These are phyloP conservation scores for Megaustenia siamemsis DNA, from an alignment of 2,888 invertebrate species.

Conservation along the genomic window DNA sequence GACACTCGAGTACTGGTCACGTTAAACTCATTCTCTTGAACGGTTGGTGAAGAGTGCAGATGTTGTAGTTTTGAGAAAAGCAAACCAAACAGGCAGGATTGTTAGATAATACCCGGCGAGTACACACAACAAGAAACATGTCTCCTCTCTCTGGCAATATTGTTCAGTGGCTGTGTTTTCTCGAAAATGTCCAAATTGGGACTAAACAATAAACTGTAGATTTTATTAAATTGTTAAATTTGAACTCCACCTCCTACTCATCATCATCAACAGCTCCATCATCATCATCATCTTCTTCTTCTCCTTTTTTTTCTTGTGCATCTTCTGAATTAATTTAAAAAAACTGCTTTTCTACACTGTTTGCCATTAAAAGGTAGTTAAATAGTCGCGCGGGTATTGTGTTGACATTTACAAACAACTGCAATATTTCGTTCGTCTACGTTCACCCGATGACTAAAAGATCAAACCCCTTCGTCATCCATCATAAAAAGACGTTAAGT, in stretches of 20 bases:
- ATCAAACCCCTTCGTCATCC: too few relatives aligned
- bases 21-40: conserved; percentile 19
- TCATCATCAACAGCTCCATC: not conserved
- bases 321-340: too few relatives aligned
- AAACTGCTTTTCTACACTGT: too few relatives aligned
- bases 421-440: too few relatives aligned
- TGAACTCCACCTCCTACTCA: too few relatives aligned
- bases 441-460: too few relatives aligned
- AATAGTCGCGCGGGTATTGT: too few relatives aligned
- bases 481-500: too few relatives aligned
- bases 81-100: conserved; percentile 19
- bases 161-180: not conserved
- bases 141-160: not conserved
- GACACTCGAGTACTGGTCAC: conserved; percentile 5
- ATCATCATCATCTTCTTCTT: not conserved
- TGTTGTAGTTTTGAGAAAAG: conserved; percentile 30
- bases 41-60: conserved; percentile 2
- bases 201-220: not conserved
- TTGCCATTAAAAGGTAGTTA: too few relatives aligned
- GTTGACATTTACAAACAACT: too few relatives aligned
- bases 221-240: too few relatives aligned
- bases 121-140: conserved; percentile 1
- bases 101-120: conserved; percentile 14
- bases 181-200: not conserved
- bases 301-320: too few relatives aligned